These are phyloP conservation scores for Liasis olivaceus DNA, from an alignment of 2,797 vertebrate genomes.

Conservation along the genomic window DNA sequence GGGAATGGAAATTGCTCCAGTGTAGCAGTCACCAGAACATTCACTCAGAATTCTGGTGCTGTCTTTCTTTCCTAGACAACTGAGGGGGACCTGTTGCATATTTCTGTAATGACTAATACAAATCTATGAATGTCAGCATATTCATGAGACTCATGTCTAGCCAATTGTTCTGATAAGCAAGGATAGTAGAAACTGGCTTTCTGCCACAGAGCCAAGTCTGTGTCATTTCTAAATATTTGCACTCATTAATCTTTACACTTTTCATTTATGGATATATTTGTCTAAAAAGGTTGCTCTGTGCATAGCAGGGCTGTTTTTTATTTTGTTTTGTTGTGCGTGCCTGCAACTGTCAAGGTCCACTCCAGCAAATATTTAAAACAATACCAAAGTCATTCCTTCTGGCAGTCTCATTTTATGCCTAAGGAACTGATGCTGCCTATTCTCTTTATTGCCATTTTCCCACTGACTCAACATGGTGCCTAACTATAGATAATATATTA, in stretches of 20 bases:
- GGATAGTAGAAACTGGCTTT: background rate
- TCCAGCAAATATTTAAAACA: constrained; percentile 40
- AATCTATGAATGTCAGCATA: fast-evolving
- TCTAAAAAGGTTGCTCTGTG: constrained; percentile 28
- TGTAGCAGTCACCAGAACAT: background rate
- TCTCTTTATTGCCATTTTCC: constrained; percentile 36
- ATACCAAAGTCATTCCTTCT: background rate
- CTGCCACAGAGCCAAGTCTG: background rate
- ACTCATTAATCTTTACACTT: constrained; percentile 19
- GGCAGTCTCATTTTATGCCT: background rate
- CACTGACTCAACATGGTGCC: background rate
- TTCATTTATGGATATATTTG: constrained; percentile 15
- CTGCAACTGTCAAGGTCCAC: constrained; percentile 16
- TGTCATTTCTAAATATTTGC: background rate
- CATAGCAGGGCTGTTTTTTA: background rate
- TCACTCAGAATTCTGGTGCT: background rate
- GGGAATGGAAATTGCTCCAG: background rate
- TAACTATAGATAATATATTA: constrained; percentile 39
- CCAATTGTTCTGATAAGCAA: background rate
- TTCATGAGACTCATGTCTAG: background rate
- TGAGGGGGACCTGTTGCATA: background rate
- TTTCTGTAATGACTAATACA: background rate
- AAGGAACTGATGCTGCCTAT: constrained; percentile 13
- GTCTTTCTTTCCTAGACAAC: background rate
- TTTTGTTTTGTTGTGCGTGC: background rate